phyloP scores from a whole-genome alignment of 2,113 vertebrate genomes.

The Oncorhynchus tshawytscha region DNA sequence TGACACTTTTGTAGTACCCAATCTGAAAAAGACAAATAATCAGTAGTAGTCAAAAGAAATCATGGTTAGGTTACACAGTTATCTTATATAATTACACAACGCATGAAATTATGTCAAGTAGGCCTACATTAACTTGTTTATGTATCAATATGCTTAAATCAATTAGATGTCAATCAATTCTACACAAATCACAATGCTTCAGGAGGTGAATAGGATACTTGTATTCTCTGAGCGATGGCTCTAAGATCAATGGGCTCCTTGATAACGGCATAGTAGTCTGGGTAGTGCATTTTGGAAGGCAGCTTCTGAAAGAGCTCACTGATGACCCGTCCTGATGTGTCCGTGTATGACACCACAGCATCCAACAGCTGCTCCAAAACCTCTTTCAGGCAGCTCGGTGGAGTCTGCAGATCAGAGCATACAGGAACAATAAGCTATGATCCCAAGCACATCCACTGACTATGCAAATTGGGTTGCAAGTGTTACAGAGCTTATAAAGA shows the following conservation, averaged over 20 bases:
- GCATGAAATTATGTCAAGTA: too few relatives aligned
- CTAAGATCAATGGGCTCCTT: constrained; percentile 98
- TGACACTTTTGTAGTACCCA: constrained; percentile 92
- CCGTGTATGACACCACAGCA: constrained; percentile 85
- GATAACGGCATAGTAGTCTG: constrained; percentile 99
- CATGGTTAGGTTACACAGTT: too few relatives aligned
- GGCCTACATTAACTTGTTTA: too few relatives aligned
- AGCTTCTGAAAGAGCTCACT: constrained; percentile 99
- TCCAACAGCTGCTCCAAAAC: constrained; percentile 93
- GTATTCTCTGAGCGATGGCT: constrained; percentile 94
- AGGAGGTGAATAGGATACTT: constrained; percentile 75
- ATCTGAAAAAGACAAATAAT: constrained; percentile 67
- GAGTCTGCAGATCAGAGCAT: constrained; percentile 65
- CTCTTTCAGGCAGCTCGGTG: constrained; percentile 88
- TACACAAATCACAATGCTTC: constrained; percentile 1
- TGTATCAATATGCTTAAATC: background rate
- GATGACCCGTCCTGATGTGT: constrained; percentile 87
- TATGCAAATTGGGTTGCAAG: too few relatives aligned
- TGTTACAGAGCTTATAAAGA: background rate
- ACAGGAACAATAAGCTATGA: background rate
- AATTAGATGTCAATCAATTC: background rate
- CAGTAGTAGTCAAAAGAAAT: background rate
- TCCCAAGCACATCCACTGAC: background rate
- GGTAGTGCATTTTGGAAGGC: constrained; percentile 99
- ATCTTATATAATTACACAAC: too few relatives aligned